phyloP scores from a whole-genome alignment of 2,888 invertebrate species.

The Himalopsyche anomala region DNA sequence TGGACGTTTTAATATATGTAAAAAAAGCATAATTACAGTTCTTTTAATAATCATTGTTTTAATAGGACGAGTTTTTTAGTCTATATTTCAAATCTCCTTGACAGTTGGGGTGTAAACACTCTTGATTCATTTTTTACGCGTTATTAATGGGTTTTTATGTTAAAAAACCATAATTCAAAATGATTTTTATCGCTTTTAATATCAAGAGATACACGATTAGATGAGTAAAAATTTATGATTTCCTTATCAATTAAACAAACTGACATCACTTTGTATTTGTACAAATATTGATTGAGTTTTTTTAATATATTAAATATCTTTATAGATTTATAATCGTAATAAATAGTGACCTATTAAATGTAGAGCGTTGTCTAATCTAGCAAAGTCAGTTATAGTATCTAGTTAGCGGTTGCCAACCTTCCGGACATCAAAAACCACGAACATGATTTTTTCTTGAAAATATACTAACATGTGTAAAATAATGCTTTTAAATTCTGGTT shows the following conservation, averaged over 20 bases:
- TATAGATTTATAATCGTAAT: neutral
- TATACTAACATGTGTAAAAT: no score
- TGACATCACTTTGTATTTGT: neutral
- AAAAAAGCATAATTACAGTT: conserved; percentile 57
- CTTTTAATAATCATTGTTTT: conserved; percentile 62
- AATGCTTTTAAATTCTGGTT: no score
- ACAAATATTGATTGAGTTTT: conserved; percentile 14
- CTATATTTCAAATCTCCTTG: conserved; percentile 52
- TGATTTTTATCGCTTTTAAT: neutral
- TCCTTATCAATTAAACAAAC: conserved; percentile 27
- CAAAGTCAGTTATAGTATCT: no score
- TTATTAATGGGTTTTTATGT: conserved; percentile 33
- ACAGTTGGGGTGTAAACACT: conserved; percentile 39
- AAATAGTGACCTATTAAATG: neutral
- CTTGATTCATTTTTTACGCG: conserved; percentile 37
- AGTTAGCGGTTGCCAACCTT: no score
- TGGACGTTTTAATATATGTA: conserved; percentile 13
- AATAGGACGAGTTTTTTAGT: conserved; percentile 60
- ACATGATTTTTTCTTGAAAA: no score
- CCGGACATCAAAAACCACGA: no score
- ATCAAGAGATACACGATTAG: neutral
- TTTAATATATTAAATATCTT: neutral
- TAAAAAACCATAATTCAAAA: conserved; percentile 33
- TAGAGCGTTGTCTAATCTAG: no score
- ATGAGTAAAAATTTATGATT: conserved; percentile 32